Percentiles rank a stretch among this genome's conserved stretches.
Conservation (phyloP, 2,888 invertebrate genomes). For the Axea sp. region DNA sequence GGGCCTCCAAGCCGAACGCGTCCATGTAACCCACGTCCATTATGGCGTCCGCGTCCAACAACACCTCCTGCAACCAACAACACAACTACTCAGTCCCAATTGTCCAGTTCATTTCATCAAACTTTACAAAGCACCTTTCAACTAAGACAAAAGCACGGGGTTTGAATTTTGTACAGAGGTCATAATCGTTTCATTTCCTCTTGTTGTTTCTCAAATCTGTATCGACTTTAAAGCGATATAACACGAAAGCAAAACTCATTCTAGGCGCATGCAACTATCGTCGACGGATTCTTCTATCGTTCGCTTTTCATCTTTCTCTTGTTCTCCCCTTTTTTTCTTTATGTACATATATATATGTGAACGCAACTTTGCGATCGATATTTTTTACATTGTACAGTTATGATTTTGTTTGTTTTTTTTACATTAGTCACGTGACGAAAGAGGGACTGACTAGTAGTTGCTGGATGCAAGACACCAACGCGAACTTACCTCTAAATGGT, state of each 20-base stretch:
- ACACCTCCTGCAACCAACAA: slow-evolving; percentile 80
- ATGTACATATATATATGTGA: too few relatives aligned
- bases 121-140: slow-evolving; percentile 46
- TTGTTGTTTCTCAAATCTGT: slow-evolving; percentile 2
- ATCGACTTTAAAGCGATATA: slow-evolving; percentile 65
- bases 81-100: slow-evolving; percentile 79
- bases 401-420: slow-evolving; percentile 8
- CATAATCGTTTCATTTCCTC: slow-evolving; percentile 3
- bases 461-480: slow-evolving; percentile 66
- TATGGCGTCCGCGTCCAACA: slow-evolving; percentile 79
- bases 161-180: slow-evolving; percentile 35
- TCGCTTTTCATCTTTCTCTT: slow-evolving; percentile 21
- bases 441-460: slow-evolving; percentile 79
- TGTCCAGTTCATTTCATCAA: slow-evolving; percentile 47
- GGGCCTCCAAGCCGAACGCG: slow-evolving; percentile 76
- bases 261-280: slow-evolving; percentile 76
- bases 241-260: slow-evolving; percentile 72
- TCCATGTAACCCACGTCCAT: slow-evolving; percentile 79
- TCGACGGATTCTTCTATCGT: slow-evolving; percentile 64
- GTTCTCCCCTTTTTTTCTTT: slow-evolving; percentile 2
- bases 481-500: slow-evolving; percentile 43
- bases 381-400: too few relatives aligned
- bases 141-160: slow-evolving; percentile 41
- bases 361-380: too few relatives aligned
- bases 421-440: slow-evolving; percentile 60